These are phyloP conservation scores for Crocallis elinguaria DNA, from an alignment of 2,888 invertebrate species.

Conservation along the genomic window DNA sequence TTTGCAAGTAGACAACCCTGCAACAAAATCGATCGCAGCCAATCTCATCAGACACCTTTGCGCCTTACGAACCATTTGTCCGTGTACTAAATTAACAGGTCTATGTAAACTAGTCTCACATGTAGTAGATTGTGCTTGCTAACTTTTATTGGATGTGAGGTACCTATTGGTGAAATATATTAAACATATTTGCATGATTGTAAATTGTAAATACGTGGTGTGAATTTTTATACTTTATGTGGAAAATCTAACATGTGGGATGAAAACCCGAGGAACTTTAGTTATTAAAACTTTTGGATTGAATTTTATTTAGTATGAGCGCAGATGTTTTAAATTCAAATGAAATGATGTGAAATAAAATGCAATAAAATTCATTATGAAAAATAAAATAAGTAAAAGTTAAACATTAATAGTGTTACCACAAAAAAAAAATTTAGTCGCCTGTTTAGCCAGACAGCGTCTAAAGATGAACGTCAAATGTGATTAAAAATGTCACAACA, in stretches of 20 bases:
- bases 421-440: no score
- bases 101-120: conserved; percentile 20
- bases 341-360: no score
- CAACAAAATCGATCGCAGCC: neutral
- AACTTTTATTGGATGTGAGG: conserved; percentile 33
- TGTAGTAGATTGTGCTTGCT: conserved; percentile 21
- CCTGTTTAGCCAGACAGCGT: no score
- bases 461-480: no score
- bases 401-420: no score
- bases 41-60: conserved; percentile 14
- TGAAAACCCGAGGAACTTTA: no score
- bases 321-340: no score
- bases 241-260: no score
- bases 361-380: no score
- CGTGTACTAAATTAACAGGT: conserved; percentile 11
- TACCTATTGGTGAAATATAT: conserved; percentile 11
- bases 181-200: conserved; percentile 17
- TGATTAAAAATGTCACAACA: no score
- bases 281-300: neutral
- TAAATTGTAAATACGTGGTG: neutral
- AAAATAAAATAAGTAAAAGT: no score
- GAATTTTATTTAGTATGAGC: no score
- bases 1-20: conserved; percentile 8
- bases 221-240: neutral
- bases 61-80: conserved; percentile 19